phyloP scores from a whole-genome alignment of 2,797 vertebrate species.

The Falco peregrinus region DNA sequence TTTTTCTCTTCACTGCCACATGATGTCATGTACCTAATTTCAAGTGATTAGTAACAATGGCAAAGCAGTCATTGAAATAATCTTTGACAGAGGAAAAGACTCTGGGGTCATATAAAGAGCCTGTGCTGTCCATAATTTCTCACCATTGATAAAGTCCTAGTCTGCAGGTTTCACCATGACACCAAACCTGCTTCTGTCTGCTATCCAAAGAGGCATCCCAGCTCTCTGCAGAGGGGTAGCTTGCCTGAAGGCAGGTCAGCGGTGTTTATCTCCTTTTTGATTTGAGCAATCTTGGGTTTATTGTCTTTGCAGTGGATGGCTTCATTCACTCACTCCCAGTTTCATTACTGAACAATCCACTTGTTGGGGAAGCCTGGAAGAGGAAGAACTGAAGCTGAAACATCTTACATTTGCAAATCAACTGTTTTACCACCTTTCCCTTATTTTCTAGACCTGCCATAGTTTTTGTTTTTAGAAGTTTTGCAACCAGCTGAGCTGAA shows the following conservation, averaged over 20 bases:
- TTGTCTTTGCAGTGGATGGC: not conserved
- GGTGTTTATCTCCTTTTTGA: not conserved
- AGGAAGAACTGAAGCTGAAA: not conserved
- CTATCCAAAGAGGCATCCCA: not conserved
- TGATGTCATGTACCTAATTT: not conserved
- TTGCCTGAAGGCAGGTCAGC: not conserved
- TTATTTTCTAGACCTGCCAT: not conserved
- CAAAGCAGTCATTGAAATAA: not conserved
- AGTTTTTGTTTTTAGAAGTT: not conserved
- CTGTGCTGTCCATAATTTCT: not conserved
- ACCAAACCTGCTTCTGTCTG: not conserved
- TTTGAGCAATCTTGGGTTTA: not conserved
- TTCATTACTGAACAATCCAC: not conserved
- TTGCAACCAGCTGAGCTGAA: not conserved
- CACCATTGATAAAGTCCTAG: not conserved
- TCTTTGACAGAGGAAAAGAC: not conserved
- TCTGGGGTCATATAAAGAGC: not conserved
- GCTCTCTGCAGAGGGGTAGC: not conserved
- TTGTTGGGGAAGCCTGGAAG: not conserved
- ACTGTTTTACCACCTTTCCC: not conserved
- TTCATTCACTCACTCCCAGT: not conserved
- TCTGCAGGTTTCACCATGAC: not conserved
- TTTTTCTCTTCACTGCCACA: slow-evolving; percentile 7
- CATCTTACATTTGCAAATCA: not conserved
- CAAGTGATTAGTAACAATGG: not conserved